Percentiles rank a stretch among this genome's conserved stretches.
Evolutionary conservation across 2,888 invertebrate genomes (phyloP).

Genomic region (Aphrophora alni): DNA sequence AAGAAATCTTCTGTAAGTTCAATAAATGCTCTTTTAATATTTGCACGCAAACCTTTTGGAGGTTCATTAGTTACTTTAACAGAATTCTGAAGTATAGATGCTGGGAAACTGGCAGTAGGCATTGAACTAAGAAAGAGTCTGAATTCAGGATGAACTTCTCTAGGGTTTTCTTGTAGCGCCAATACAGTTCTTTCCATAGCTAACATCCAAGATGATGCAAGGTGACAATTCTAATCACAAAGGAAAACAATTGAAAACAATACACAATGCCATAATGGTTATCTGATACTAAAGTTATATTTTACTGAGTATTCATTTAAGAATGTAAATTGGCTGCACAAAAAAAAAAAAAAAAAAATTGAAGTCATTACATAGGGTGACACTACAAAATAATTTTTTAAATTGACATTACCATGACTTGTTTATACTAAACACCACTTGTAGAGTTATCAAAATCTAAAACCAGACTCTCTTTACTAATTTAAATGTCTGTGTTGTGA

Average conservation of each 20-base stretch:
- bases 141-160: constrained; percentile 73
- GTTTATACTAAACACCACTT: too few relatives aligned
- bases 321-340: too few relatives aligned
- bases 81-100: constrained; percentile 89
- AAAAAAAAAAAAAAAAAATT: too few relatives aligned
- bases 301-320: too few relatives aligned
- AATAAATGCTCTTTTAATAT: constrained; percentile 81
- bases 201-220: constrained; percentile 94
- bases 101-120: constrained; percentile 86
- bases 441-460: too few relatives aligned
- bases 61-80: constrained; percentile 96
- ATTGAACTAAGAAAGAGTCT: constrained; percentile 88
- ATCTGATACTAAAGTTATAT: too few relatives aligned
- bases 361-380: too few relatives aligned
- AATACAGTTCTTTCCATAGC: constrained; percentile 80
- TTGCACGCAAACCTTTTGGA: constrained; percentile 81
- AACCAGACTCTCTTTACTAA: too few relatives aligned
- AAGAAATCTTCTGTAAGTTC: constrained; percentile 82
- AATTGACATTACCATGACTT: too few relatives aligned
- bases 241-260: constrained; percentile 6
- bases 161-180: constrained; percentile 70
- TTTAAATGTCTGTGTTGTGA: too few relatives aligned
- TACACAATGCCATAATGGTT: constrained; percentile 10
- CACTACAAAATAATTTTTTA: too few relatives aligned
- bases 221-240: constrained; percentile 79